Evolutionary conservation across 1,140 invertebrate species (phyloP).

Genomic region (Neodiprion virginianus): DNA sequence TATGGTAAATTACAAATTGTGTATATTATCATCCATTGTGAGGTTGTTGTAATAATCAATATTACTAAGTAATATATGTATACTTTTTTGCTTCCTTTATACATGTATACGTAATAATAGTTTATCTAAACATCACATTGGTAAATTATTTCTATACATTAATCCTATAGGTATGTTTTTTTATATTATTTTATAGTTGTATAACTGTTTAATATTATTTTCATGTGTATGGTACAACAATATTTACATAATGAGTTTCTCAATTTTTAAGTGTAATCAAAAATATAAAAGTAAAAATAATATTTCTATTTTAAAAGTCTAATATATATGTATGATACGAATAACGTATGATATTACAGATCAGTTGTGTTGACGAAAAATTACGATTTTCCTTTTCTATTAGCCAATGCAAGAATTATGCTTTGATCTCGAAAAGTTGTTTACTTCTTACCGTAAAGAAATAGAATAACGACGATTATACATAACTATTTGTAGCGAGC

Average conservation of each 20-base stretch:
- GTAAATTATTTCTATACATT: constrained; percentile 35
- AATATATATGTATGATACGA: constrained; percentile 16
- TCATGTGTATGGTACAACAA: constrained; percentile 38
- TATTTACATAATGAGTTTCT: constrained; percentile 45
- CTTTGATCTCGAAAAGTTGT: too few species aligned
- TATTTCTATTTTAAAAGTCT: constrained; percentile 29
- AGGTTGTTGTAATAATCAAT: constrained; percentile 16
- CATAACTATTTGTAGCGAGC: too few species aligned
- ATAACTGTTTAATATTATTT: constrained; percentile 3
- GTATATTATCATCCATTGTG: constrained; percentile 6
- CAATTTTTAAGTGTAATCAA: constrained; percentile 29
- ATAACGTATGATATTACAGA: constrained; percentile 18
- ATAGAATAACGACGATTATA: too few species aligned
- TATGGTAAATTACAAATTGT: constrained; percentile 22
- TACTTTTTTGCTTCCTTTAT: constrained; percentile 22
- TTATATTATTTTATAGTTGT: constrained; percentile 31
- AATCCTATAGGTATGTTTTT: constrained; percentile 9
- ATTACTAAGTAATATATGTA: constrained; percentile 30
- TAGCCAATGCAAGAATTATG: too few species aligned
- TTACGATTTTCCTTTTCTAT: too few species aligned
- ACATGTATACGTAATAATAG: background rate
- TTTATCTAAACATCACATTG: constrained; percentile 48
- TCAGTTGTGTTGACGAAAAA: too few species aligned
- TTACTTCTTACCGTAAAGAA: too few species aligned
- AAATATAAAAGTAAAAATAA: constrained; percentile 44